Evolutionary conservation across 1,140 invertebrate genomes (phyloP).

Genomic region (Drosophila jambulina): DNA sequence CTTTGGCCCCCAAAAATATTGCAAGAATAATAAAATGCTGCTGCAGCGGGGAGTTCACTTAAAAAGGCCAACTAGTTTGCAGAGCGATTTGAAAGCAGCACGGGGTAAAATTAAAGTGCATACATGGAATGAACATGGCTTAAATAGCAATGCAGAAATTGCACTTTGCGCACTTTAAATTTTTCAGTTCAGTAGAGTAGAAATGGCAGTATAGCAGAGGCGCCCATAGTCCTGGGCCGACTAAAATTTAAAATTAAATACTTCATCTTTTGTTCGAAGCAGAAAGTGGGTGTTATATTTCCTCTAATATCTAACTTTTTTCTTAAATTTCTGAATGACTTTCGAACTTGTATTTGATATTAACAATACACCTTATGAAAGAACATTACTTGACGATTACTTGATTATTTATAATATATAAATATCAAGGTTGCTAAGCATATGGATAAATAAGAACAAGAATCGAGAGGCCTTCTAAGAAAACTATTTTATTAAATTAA

Average conservation of each 20-base stretch:
- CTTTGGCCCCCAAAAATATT: slow-evolving; percentile 26
- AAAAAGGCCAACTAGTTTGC: slow-evolving; percentile 42
- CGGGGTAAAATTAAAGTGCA: slow-evolving; percentile 4
- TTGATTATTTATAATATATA: not conserved
- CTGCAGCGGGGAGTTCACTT: slow-evolving; percentile 56
- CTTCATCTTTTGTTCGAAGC: too few species aligned
- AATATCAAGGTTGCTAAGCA: not conserved
- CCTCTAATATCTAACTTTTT: too few species aligned
- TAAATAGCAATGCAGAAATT: not conserved
- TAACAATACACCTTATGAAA: too few species aligned
- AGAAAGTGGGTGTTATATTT: too few species aligned
- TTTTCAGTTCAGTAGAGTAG: too few species aligned
- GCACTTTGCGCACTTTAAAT: not conserved
- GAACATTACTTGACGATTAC: too few species aligned
- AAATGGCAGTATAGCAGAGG: too few species aligned
- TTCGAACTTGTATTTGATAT: too few species aligned
- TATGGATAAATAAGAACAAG: not conserved
- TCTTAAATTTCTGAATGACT: too few species aligned
- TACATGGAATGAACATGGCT: slow-evolving; percentile 4
- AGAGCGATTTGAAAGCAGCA: slow-evolving; percentile 6
- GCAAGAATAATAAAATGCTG: slow-evolving; percentile 61
- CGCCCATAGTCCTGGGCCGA: too few species aligned
- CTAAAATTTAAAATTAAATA: too few species aligned
- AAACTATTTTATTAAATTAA: not conserved
- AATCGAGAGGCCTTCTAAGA: not conserved